Base-by-base conservation (phyloP, 2,888 invertebrate genomes). In the Gnatocerus cornutus region DNA sequence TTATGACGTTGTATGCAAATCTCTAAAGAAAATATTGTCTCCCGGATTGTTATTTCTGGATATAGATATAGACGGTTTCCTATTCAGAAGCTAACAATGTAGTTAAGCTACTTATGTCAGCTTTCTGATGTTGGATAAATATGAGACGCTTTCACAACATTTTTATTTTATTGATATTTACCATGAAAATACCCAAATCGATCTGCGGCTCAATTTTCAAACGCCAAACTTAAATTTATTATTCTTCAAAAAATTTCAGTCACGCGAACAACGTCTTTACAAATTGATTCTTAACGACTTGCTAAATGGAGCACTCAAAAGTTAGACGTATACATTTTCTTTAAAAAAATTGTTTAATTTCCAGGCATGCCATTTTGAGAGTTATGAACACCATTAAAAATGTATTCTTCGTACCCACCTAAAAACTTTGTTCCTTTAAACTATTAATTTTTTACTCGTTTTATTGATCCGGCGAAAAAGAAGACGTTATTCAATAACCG, bases 1-100 rank as follows among this genome's bases (percentile, higher is more conserved):
- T 50, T 50, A 50, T 29, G 16, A 50, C 50, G 14, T 39, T 30
- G 14, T 16, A 55, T 55, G 55, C 39, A 55, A 55, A 55, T 55
- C 55, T 55, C 1, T 10, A 50, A 50, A 10, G 30, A 29, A 50
- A 50, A 50, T 50, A 50, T 29, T 50, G 29, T 29, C 12, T 8
- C 10, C 50, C n/a, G 21, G 14, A 55, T 21, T 52, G 52, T 52
- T 52, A 33, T 52, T 52, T 52, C 30, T 52, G 52, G 33, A 13
- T 52, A 33, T 30, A 9, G 33, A 52, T 46, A 46, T 46, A 46
- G 41, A 41, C 41, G 41, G 41, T 12, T 41, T n/a, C 12, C 41
- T 41, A 41, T 41, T 41, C 41, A 41, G 41, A 41, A 13, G 41
- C 41, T 41, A 41, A 46, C 33, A 33, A 29, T 52, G 52, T 52